Evolutionary conservation across 2,113 vertebrate genomes (phyloP), one percentile per base, ranked within the genome.

Genomic region (Caranx melampygus): DNA sequence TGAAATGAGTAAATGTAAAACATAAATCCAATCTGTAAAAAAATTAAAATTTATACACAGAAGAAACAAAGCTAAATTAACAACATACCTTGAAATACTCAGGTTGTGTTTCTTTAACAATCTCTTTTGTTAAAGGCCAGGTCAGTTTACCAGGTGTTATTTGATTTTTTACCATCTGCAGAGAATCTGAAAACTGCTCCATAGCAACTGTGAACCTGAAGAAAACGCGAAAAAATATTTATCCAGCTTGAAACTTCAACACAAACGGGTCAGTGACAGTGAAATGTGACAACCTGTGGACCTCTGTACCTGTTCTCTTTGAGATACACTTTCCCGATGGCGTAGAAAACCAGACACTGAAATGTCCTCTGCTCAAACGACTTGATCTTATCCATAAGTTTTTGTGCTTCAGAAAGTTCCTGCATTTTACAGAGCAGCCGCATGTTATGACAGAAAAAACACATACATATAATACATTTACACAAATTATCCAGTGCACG

Each of bases 51-150:
- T 26, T 26, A 26, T 26, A 26, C 26, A 26, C 26, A 26, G 26
- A 11, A 2, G 5, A 65, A 33, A 54, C 20, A 16, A n/a, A 57
- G 20, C 37, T 6, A n/a, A 55, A 26, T 26, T 14, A 14, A 37
- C 0, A 9, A 69, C 62, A 42, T 78, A 98, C 97, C 95, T 95
- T 94, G 83, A 99, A 95, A 89, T 92, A 92, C 9, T 96, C 95
- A 1, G 83, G 83, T n/a, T 93, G 89, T 0, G 97, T 95, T 87
- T 99, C 98, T 92, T 96, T 93, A 49, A 99, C 94, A 63, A 96
- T 85, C 74, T 94, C 89, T 75, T 94, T 94, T 2, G 96, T 97
- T 75, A 96, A 95, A 6, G 97, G 98, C 98, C 98, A 99, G 6
- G 95, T 97, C 75, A 98, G 92, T 79, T 97, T 95, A 42, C 95